phyloP scores from a whole-genome alignment of 2,888 invertebrate species.

The Spialia ferax region DNA sequence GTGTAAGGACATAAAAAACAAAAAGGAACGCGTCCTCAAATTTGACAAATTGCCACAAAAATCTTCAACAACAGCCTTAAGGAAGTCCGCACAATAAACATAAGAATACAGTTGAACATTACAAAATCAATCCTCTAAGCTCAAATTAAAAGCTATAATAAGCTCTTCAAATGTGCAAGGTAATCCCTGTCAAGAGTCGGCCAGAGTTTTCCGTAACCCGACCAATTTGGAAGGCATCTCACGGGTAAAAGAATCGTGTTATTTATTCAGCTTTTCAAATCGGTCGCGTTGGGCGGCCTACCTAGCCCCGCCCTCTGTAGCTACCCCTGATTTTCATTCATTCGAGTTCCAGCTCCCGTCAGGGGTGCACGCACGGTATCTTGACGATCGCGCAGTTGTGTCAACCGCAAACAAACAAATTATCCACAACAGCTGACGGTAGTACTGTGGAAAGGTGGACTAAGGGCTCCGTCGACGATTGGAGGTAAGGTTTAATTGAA shows the following conservation, averaged over 20 bases:
- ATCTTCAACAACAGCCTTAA: conserved; percentile 41
- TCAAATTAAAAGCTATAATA: too few species aligned
- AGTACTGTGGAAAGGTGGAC: background rate
- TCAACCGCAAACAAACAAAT: conserved; percentile 68
- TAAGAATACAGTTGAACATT: conserved; percentile 39
- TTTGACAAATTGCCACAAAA: conserved; percentile 18
- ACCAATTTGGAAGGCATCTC: conserved; percentile 41
- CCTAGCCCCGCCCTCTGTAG: conserved; percentile 72
- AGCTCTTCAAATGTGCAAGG: conserved; percentile 51
- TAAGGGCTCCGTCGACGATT: conserved; percentile 34
- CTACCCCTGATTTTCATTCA: conserved; percentile 79
- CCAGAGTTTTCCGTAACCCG: conserved; percentile 65
- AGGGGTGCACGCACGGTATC: conserved; percentile 52
- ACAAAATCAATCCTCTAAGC: conserved; percentile 43
- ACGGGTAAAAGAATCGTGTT: background rate
- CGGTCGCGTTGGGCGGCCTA: conserved; percentile 54
- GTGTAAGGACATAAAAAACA: too few species aligned
- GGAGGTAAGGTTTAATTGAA: conserved; percentile 38
- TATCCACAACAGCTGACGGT: conserved; percentile 30
- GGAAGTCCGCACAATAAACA: conserved; percentile 41
- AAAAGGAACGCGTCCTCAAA: background rate
- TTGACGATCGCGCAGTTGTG: conserved; percentile 54
- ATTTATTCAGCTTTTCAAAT: conserved; percentile 51
- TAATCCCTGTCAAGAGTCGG: conserved; percentile 57
- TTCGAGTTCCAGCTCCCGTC: conserved; percentile 61